Conservation (phyloP, 1,140 invertebrate species). For the Zaprionus davidi region DNA sequence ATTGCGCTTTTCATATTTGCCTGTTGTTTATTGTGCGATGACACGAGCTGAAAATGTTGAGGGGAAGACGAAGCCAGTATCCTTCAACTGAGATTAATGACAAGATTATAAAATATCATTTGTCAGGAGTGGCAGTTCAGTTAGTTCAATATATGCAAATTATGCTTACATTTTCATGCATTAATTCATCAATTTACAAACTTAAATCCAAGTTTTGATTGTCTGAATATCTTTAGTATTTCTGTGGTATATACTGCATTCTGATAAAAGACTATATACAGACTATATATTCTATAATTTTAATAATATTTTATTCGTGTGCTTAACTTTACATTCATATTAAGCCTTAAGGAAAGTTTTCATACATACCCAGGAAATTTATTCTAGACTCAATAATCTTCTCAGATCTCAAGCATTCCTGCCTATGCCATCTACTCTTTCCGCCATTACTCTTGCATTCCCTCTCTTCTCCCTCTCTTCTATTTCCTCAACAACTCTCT, state of each 20-base stretch:
- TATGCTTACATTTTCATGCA: background rate
- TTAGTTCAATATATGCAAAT: background rate
- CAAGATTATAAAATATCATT: background rate
- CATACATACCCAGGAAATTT: too few species aligned
- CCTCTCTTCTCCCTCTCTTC: too few species aligned
- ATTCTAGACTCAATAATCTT: too few species aligned
- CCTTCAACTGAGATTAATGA: conserved; percentile 10
- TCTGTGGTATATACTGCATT: background rate
- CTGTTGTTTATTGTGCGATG: conserved; percentile 19
- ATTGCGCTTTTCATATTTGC: conserved; percentile 35
- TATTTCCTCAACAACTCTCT: too few species aligned
- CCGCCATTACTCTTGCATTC: too few species aligned
- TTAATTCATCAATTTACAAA: background rate
- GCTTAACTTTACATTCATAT: too few species aligned
- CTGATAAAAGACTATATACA: too few species aligned
- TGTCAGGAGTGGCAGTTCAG: background rate
- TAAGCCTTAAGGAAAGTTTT: too few species aligned
- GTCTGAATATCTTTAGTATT: background rate
- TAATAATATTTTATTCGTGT: too few species aligned
- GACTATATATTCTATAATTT: too few species aligned
- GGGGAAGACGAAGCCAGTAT: background rate
- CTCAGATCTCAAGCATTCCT: too few species aligned
- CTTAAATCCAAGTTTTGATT: background rate
- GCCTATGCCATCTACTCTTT: too few species aligned
- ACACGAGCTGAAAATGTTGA: conserved; percentile 8